A percentile compares a stretch with the other conserved stretches of the same genome.
Evolutionary conservation across 1,140 invertebrate species (phyloP).

Genomic region (Lucilia cuprina): DNA sequence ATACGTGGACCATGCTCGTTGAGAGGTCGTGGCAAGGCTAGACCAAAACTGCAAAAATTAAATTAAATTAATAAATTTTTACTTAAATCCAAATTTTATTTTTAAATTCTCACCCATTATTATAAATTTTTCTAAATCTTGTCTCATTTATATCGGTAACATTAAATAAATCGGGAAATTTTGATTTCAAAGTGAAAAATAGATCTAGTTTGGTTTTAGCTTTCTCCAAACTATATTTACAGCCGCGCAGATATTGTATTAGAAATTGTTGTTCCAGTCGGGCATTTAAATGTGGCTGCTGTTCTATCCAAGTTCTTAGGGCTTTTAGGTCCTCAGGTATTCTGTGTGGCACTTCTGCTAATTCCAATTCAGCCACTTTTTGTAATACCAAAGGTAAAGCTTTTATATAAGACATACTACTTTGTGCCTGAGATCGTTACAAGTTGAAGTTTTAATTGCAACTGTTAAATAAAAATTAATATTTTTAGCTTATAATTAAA

Average conservation of each 20-base stretch:
- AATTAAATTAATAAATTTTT: neutral
- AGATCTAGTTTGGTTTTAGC: slow-evolving; percentile 70
- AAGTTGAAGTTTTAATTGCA: no score
- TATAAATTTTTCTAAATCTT: slow-evolving; percentile 61
- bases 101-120: slow-evolving; percentile 60
- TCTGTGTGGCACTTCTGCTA: slow-evolving; percentile 67
- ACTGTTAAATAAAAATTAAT: no score
- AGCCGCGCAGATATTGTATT: slow-evolving; percentile 68
- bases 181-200: slow-evolving; percentile 68
- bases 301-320: slow-evolving; percentile 68
- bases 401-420: slow-evolving; percentile 20
- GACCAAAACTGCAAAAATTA: slow-evolving; percentile 35
- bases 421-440: no score
- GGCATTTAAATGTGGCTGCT: slow-evolving; percentile 66
- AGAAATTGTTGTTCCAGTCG: slow-evolving; percentile 67
- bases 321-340: slow-evolving; percentile 64
- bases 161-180: slow-evolving; percentile 67
- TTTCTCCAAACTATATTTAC: slow-evolving; percentile 72
- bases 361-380: slow-evolving; percentile 64
- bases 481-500: no score
- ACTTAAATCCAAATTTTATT: no score
- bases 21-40: slow-evolving; percentile 43
- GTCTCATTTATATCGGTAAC: slow-evolving; percentile 55
- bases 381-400: slow-evolving; percentile 53
- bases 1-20: slow-evolving; percentile 57